These are phyloP conservation scores for Xestia ashworthii DNA, from an alignment of 2,888 invertebrate genomes.

Conservation along the genomic window DNA sequence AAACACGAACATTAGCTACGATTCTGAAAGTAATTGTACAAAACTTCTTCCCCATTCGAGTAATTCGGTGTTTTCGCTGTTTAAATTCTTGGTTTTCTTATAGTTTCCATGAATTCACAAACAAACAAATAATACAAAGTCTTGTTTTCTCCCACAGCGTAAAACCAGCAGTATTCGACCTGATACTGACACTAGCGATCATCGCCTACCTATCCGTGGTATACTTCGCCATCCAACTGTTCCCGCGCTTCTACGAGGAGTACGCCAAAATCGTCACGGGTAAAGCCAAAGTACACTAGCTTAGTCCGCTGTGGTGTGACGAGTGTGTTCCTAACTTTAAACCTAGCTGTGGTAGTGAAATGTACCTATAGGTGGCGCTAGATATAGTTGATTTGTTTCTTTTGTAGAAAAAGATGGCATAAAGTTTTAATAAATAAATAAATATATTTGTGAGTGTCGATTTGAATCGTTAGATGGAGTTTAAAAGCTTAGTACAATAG, in stretches of 20 bases:
- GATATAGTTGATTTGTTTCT: slow-evolving; percentile 10
- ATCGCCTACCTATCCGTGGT: slow-evolving; percentile 95
- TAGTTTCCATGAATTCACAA: not conserved
- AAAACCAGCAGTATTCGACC: slow-evolving; percentile 99
- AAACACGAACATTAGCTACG: no score
- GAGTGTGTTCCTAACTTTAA: slow-evolving; percentile 26
- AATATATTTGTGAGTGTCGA: slow-evolving; percentile 2
- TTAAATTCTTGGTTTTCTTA: no score
- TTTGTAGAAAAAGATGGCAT: not conserved
- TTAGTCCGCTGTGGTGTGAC: slow-evolving; percentile 55
- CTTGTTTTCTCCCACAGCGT: slow-evolving; percentile 91
- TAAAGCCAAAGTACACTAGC: slow-evolving; percentile 84
- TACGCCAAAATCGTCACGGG: slow-evolving; percentile 90
- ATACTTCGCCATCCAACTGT: slow-evolving; percentile 95
- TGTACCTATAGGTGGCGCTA: slow-evolving; percentile 36
- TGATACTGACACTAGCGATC: slow-evolving; percentile 97
- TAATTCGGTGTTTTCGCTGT: no score
- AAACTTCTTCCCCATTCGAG: no score
- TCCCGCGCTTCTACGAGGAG: slow-evolving; percentile 92
- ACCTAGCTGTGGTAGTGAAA: slow-evolving; percentile 20
- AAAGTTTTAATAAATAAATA: no score
- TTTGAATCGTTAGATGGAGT: slow-evolving; percentile 27
- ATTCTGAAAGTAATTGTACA: no score
- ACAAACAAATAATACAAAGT: not conserved
- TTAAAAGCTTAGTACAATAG: no score